Conservation (phyloP, 2,888 invertebrate genomes). For the Heliconius aoede region DNA sequence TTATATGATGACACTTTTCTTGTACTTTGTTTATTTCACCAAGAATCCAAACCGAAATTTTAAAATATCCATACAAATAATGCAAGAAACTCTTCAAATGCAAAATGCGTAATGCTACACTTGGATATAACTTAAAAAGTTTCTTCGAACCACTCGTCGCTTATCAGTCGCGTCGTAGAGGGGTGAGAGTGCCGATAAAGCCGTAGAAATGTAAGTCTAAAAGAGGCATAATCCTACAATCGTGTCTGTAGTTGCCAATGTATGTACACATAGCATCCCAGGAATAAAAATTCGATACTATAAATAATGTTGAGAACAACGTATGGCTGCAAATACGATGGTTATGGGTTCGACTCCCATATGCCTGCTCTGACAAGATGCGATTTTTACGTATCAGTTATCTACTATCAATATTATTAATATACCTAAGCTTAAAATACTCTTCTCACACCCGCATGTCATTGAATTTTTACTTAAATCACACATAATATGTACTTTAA, state of each 20-base stretch:
- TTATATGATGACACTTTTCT: too few species aligned
- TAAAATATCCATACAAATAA: neutral
- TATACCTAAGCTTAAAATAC: neutral
- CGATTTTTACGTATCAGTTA: too few species aligned
- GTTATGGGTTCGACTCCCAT: neutral
- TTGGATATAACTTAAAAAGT: neutral
- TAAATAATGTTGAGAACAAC: neutral
- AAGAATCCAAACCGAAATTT: too few species aligned
- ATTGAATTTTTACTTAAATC: neutral
- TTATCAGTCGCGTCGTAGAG: neutral
- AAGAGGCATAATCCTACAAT: constrained; percentile 18
- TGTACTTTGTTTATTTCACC: too few species aligned
- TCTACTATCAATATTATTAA: too few species aligned
- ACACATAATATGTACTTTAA: neutral
- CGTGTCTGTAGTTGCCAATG: neutral
- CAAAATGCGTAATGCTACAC: constrained; percentile 2
- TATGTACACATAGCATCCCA: neutral
- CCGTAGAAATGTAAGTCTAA: constrained; percentile 24
- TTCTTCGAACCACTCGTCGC: constrained; percentile 13
- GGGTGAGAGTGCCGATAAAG: constrained; percentile 12
- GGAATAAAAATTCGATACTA: neutral
- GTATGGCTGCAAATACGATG: neutral
- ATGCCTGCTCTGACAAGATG: too few species aligned
- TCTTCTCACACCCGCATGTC: neutral
- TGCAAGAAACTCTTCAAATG: constrained; percentile 9